Evolutionary conservation across 53 echinoderm and acorn worm species (phyloP), one percentile per base, ranked within the genome.

Genomic region (Echinarachnius parma): DNA sequence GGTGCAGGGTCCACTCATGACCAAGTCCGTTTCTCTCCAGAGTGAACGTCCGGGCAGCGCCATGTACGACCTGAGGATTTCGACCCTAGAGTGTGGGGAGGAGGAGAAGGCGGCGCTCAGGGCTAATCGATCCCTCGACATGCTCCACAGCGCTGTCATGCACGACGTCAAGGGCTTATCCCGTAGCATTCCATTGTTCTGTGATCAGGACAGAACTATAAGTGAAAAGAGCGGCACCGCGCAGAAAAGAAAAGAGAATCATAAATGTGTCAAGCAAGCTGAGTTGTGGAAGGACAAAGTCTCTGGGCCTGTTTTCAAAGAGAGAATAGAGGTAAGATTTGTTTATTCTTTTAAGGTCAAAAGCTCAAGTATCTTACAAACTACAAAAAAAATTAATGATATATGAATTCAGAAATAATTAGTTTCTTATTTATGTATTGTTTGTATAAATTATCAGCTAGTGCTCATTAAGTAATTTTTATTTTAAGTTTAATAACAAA

Each of bases 281-380:
- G 66, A 54, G 21, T 37, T 11, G 5, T 54, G 79, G 53, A 65
- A 54, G 29, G 66, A 66, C 24, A 66, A 66, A 44, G 90, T 98
- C 9, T 91, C 92, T 62, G 98, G 98, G 44, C 68, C 85, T 4
- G 82, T 87, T 10, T 98, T 91, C 77, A 98, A 98, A 53, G 78
- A 91, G 34, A 85, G 98, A 75, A 86, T 98, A 75, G 91, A 92
- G 85, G 98, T 98, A 18, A 74, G 83, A 52, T 11, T 29, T 37
- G 14, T n/a, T n/a, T n/a, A n/a, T n/a, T n/a, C n/a, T n/a, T n/a
- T n/a, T n/a, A n/a, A n/a, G n/a, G n/a, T n/a, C n/a, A n/a, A n/a
- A n/a, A n/a, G n/a, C n/a, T n/a, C n/a, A n/a, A n/a, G n/a, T n/a
- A n/a, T n/a, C n/a, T n/a, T n/a, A n/a, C n/a, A n/a, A n/a, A n/a